Evolutionary conservation across 2,113 vertebrate genomes (phyloP).

Genomic region (Chionomys nivalis): DNA sequence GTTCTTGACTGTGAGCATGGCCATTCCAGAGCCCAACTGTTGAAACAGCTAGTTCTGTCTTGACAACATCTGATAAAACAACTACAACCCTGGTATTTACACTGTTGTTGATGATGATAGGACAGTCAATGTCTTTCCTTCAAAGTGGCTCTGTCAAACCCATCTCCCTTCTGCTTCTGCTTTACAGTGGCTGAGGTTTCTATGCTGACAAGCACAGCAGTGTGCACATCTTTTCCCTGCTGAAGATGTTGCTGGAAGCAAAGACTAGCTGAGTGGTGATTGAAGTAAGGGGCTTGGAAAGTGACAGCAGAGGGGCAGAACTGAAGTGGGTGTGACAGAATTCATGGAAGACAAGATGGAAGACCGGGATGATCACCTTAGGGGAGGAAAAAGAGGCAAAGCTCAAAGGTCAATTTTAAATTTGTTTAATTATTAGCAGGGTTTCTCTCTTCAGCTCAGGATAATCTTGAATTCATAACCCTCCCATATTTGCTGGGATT

Average conservation of each 20-base stretch:
- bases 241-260: background rate
- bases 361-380: background rate
- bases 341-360: background rate
- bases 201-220: background rate
- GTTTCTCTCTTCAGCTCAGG: background rate
- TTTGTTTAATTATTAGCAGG: background rate
- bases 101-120: background rate
- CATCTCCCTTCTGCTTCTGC: background rate
- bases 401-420: background rate
- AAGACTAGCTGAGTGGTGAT: background rate
- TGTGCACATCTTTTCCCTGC: fast-evolving
- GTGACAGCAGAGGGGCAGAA: background rate
- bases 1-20: background rate
- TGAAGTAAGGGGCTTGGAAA: background rate
- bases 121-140: background rate
- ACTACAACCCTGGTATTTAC: background rate
- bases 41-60: background rate
- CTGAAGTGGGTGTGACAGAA: background rate
- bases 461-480: background rate
- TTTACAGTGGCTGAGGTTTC: background rate
- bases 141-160: background rate
- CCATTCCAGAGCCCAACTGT: background rate
- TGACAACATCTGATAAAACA: background rate
- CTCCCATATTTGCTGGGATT: background rate
- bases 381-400: background rate